A percentile compares a stretch with the other conserved stretches of the same genome.
These are phyloP conservation scores for Xenops minutus DNA, from an alignment of 2,797 vertebrate species.

Conservation along the genomic window DNA sequence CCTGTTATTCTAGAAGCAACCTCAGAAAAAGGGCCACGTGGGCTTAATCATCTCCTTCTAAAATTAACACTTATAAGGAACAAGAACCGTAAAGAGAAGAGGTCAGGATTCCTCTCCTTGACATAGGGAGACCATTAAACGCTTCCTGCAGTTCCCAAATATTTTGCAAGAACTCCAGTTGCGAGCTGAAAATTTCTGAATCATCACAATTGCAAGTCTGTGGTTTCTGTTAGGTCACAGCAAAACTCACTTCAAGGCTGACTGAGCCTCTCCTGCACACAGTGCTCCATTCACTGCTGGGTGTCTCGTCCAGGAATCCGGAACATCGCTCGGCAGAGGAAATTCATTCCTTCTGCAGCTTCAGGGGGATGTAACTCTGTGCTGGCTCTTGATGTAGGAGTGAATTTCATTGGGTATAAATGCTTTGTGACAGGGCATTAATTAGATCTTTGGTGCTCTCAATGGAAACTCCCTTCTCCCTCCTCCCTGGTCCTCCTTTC, in stretches of 20 bases:
- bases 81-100: slow-evolving; percentile 26
- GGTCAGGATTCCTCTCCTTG: slow-evolving; percentile 51
- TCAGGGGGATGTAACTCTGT: neutral
- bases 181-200: slow-evolving; percentile 46
- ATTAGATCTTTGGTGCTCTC: slow-evolving; percentile 11
- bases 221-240: slow-evolving; percentile 51
- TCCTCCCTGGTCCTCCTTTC: neutral
- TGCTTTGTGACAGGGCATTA: neutral
- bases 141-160: slow-evolving; percentile 55
- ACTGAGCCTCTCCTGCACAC: neutral
- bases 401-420: neutral
- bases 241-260: slow-evolving; percentile 13
- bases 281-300: slow-evolving; percentile 43
- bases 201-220: slow-evolving; percentile 50
- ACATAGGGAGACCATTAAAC: slow-evolving; percentile 18
- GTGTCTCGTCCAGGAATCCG: slow-evolving; percentile 18
- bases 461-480: slow-evolving; percentile 16
- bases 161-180: slow-evolving; percentile 57
- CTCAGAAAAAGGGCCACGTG: neutral
- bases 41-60: slow-evolving; percentile 8
- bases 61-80: slow-evolving; percentile 17
- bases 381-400: neutral
- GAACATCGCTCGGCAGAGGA: neutral
- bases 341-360: slow-evolving; percentile 22
- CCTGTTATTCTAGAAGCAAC: neutral